Percentiles rank a stretch among this genome's conserved stretches.
Evolutionary conservation across 2,888 invertebrate genomes (phyloP).

Genomic region (Lasioglossum pauxillum): DNA sequence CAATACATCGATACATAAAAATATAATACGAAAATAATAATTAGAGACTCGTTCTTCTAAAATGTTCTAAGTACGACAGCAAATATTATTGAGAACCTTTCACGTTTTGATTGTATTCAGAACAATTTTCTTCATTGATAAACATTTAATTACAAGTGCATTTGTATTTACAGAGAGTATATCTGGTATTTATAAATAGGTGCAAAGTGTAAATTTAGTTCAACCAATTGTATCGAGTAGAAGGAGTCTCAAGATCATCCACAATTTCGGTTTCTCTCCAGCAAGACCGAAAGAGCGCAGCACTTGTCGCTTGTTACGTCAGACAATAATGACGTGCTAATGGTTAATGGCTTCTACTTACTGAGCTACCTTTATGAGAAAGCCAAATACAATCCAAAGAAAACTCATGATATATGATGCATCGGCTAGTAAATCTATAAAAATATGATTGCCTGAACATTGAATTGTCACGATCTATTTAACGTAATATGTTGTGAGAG

Average conservation of each 20-base stretch:
- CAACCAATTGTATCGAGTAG: slow-evolving; percentile 32
- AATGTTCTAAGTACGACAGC: not conserved
- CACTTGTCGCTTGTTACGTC: slow-evolving; percentile 69
- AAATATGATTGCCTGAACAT: slow-evolving; percentile 85
- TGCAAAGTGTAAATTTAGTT: slow-evolving; percentile 20
- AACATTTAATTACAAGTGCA: not conserved
- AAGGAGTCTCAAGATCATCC: slow-evolving; percentile 44
- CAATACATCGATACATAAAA: not conserved
- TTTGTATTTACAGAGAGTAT: not conserved
- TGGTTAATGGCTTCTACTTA: slow-evolving; percentile 79
- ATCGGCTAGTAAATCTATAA: slow-evolving; percentile 87
- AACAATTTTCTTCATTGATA: not conserved
- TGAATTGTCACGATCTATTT: slow-evolving; percentile 63
- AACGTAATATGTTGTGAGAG: slow-evolving; percentile 72
- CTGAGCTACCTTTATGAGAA: slow-evolving; percentile 76
- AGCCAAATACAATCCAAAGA: slow-evolving; percentile 84
- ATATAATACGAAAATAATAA: not conserved
- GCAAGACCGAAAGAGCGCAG: slow-evolving; percentile 56
- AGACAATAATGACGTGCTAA: slow-evolving; percentile 71
- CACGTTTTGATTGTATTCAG: not conserved
- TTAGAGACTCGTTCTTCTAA: not conserved
- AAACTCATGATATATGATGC: slow-evolving; percentile 88
- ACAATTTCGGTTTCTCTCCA: slow-evolving; percentile 16
- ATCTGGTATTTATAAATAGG: slow-evolving; percentile 13
- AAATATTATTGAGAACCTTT: not conserved